Base-by-base conservation (phyloP, 1,140 invertebrate species). In the Drosophila lowei region DNA sequence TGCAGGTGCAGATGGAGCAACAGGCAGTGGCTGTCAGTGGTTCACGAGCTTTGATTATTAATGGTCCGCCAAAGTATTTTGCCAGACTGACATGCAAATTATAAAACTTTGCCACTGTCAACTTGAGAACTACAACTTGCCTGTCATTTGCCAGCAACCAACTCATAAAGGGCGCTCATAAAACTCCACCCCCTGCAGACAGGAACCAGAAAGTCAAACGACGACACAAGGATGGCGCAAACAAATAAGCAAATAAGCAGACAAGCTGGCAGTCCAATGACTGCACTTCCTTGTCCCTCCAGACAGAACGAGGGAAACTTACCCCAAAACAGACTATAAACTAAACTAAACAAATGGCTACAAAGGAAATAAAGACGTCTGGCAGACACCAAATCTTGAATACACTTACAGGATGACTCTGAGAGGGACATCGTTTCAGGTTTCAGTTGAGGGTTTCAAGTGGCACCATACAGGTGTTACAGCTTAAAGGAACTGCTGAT, bases 51-150 rank as follows among this genome's bases (percentile, higher is more conserved):
- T 15, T 15, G 60, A 52, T 65, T 73, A 73, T 73, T 73, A 73
- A 73, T 73, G 71, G 53, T 48, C 43, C 66, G 28, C 15, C 9
- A 34, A 54, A 68, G 42, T 56, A 58, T 16, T 18, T 56, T 46
- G 50, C 47, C 63, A 60, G 67, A 42, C 60, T 65, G 71, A 65
- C 71, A 73, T 64, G 60, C 71, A 73, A 73, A 73, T 73, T 73
- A 49, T 53, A 46, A 73, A 65, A 73, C 70, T 73, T 68, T 18
- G 34, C 59, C 70, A 44, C 47, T 48, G 52, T 42, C 50, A 54
- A 72, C 67, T 42, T 21, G 28, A 25, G 47, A 15, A 50, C 34
- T 28, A 49, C 50, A 56, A 56, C 54, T 56, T 16, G 54, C 43
- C 54, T 56, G 41, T 56, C 54, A 44, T 56, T 56, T 46, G 52